A percentile compares a stretch with the other conserved stretches of the same genome.
Evolutionary conservation across 37 sponge, comb jelly and placozoan species (phyloP).

Genomic region (Aplysina aerophoba): DNA sequence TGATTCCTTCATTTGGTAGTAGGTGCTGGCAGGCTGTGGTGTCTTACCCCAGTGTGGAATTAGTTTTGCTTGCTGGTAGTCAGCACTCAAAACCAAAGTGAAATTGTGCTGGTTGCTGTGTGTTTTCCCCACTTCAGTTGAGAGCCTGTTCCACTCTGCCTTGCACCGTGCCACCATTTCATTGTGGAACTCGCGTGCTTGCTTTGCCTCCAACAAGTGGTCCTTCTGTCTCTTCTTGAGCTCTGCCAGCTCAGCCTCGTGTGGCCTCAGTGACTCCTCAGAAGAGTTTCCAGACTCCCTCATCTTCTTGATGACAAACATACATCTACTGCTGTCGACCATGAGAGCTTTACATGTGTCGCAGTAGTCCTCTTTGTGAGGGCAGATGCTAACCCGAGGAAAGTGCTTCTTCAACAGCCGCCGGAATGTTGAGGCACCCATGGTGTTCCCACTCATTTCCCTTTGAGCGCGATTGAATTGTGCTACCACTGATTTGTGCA

Average conservation of each 20-base stretch:
- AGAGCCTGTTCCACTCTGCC: conserved; percentile 19
- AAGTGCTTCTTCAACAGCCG: conserved; percentile 40
- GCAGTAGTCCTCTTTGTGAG: conserved; percentile 52
- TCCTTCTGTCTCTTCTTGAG: not conserved
- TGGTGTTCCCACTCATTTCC: conserved; percentile 6
- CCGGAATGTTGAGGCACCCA: conserved; percentile 25
- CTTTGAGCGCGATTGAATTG: conserved; percentile 48
- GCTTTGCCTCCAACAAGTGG: conserved; percentile 26
- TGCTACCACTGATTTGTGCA: conserved; percentile 27
- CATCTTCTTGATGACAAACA: conserved; percentile 19
- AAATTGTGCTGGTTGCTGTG: conserved; percentile 22
- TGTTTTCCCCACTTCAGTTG: not conserved
- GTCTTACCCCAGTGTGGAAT: conserved; percentile 50
- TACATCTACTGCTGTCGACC: not conserved
- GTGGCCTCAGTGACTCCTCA: not conserved
- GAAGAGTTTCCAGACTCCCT: conserved; percentile 42
- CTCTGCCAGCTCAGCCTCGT: not conserved
- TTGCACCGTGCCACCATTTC: conserved; percentile 4
- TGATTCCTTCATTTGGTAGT: conserved; percentile 46
- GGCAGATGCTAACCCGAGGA: conserved; percentile 29
- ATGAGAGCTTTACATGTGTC: conserved; percentile 38
- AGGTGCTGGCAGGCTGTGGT: conserved; percentile 53
- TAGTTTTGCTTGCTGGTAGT: conserved; percentile 49
- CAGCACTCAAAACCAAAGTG: conserved; percentile 34
- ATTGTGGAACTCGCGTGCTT: conserved; percentile 31